phyloP scores from a whole-genome alignment of 2,888 invertebrate genomes.

The Patella depressa region DNA sequence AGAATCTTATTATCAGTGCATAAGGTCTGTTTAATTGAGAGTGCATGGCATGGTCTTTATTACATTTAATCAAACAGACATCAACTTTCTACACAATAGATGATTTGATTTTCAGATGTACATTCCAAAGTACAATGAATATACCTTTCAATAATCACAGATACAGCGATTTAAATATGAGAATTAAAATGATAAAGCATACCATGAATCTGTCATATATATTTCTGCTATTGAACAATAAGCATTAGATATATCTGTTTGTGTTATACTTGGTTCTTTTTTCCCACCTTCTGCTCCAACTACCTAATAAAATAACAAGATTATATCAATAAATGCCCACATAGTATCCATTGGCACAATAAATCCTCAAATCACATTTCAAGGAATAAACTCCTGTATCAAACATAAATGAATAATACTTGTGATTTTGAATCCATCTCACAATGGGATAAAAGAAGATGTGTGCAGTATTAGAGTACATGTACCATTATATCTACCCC shows the following conservation, averaged over 20 bases:
- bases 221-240: constrained; percentile 72
- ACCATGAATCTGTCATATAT: constrained; percentile 73
- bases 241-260: constrained; percentile 69
- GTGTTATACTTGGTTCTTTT: constrained; percentile 41
- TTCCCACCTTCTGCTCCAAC: constrained; percentile 54
- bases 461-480: not conserved
- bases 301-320: constrained; percentile 36
- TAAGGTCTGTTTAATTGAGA: too few relatives aligned
- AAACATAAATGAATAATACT: not conserved
- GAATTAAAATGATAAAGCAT: constrained; percentile 25
- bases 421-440: not conserved
- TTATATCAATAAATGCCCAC: too few relatives aligned
- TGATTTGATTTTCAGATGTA: too few relatives aligned
- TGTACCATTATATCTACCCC: not conserved
- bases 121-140: too few relatives aligned
- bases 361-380: not conserved
- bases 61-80: too few relatives aligned
- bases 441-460: not conserved
- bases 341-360: too few relatives aligned
- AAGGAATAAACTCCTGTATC: constrained; percentile 2
- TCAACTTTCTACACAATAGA: too few relatives aligned
- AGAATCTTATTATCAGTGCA: not conserved
- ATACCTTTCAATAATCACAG: too few relatives aligned
- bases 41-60: too few relatives aligned
- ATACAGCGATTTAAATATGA: too few relatives aligned